Conservation (phyloP, 2,797 vertebrate species). For the Jordanella pulchra region DNA sequence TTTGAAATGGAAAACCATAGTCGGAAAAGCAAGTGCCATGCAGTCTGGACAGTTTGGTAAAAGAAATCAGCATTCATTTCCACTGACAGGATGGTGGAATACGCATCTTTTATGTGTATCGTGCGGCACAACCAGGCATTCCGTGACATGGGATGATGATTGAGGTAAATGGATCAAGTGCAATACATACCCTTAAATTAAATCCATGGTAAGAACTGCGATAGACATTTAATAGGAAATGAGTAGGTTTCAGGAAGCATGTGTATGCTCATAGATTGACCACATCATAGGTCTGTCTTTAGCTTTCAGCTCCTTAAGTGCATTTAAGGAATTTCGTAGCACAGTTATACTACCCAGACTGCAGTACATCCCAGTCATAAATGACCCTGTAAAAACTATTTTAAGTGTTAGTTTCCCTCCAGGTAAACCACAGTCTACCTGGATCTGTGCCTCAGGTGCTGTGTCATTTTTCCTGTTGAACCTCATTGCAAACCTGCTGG, state of each 20-base stretch:
- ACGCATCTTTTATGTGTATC: constrained; percentile 65
- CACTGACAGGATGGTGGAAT: constrained; percentile 69
- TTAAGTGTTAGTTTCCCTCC: constrained; percentile 60
- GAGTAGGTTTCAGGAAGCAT: constrained; percentile 40
- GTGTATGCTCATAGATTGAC: constrained; percentile 39
- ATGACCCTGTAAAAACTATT: constrained; percentile 62
- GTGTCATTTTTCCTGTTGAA: constrained; percentile 50
- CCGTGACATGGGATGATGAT: constrained; percentile 50
- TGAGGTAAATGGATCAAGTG: constrained; percentile 69
- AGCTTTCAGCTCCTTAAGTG: constrained; percentile 44
- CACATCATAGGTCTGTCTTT: constrained; percentile 48
- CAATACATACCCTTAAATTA: constrained; percentile 60
- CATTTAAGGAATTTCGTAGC: constrained; percentile 49
- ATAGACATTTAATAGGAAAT: constrained; percentile 55
- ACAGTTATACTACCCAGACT: constrained; percentile 53
- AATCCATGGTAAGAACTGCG: constrained; percentile 56
- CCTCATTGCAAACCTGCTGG: constrained; percentile 50
- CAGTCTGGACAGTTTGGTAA: constrained; percentile 75
- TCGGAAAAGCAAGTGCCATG: constrained; percentile 78
- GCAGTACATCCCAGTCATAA: constrained; percentile 47
- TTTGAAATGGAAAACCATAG: constrained; percentile 82
- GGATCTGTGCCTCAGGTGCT: constrained; percentile 43
- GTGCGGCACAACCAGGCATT: constrained; percentile 64
- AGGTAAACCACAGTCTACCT: constrained; percentile 36
- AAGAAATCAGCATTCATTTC: constrained; percentile 74